Evolutionary conservation across 2,113 vertebrate species (phyloP), one percentile per base, ranked within the genome.

Genomic region (Noturus placidus): DNA sequence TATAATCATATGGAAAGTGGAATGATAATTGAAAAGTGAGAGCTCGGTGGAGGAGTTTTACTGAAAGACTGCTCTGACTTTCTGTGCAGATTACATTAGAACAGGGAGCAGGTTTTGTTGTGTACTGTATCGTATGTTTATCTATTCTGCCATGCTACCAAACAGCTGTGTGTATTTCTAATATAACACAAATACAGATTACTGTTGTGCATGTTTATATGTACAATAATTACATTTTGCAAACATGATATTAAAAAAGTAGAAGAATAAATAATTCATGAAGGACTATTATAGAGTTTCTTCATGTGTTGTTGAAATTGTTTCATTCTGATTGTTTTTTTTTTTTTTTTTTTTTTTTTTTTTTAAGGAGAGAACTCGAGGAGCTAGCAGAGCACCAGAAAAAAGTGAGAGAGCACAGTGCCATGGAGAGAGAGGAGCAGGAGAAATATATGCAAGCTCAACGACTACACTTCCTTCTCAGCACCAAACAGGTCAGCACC

Each of bases 401-500:
- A 89, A 94, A 88, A 67, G 95, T 97, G 90, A 92, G 95, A 90
- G 92, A 93, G 88, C 95, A 92, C 88, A 90, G 93, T 84, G 84
- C 92, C 25, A 90, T 94, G 38, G 93, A 96, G 89, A 95, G 90
- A 88, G 93, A 96, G 91, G 95, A 97, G 91, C 94, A 90, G 89
- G 85, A 92, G 86, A 96, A 94, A 93, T 83, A 94, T 86, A 88
- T 94, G 90, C 93, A 94, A 93, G 97, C 97, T 77, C 95, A 95
- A 87, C 96, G 96, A 93, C 95, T 94, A 93, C 98, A 99, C 95
- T 96, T 98, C 94, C 97, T 99, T 87, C 94, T 99, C 92, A 99
- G 98, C 94, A 99, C 98, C 6, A 91, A 95, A 87, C 97, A 97
- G 97, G 97, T 99, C 86, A 91, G 96, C 94, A 27, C 7, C 15